Base-by-base conservation (phyloP, 2,113 vertebrate genomes). In the Chionodraco myersi region DNA sequence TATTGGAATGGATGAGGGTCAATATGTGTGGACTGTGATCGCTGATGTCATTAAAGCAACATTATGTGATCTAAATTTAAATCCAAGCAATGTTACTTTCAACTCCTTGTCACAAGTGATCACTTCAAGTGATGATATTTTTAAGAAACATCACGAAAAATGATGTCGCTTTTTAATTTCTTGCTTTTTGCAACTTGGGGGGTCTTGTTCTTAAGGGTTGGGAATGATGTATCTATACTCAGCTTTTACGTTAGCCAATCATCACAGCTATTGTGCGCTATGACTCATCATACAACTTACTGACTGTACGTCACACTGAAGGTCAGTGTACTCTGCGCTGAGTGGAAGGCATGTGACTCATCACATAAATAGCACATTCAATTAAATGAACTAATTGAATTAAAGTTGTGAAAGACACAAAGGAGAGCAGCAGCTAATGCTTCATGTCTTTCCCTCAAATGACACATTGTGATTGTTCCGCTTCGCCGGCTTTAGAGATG, bases 401-500 rank as follows among this genome's bases (percentile, higher is more conserved):
- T 21, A 21, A 81, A 78, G 81, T 81, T 70, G 82, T 78, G 74
- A 80, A 80, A 86, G 89, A 88, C 88, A 89, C 79, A 85, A 80
- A 89, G 72, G 86, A 72, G 77, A 86, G 53, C 79, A 30, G 77
- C 75, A 26, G 77, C 77, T 78, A 85, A 86, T 83, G 63, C 75
- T 85, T 86, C 60, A 65, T 80, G 80, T 89, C 77, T 85, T 83
- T 73, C 65, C 62, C 70, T 77, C 80, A 79, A 85, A 75, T 91
- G 92, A 91, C 90, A 91, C 87, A 53, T 88, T 79, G 80, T 82
- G 90, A 91, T 89, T 84, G 82, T 91, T 92, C 86, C 64, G 57
- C 89, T 80, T 83, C 61, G 64, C 77, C 63, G 26, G 80, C 73
- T 84, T 75, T 53, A 53, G 87, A 84, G 79, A 92, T 79, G 87